Evolutionary conservation across 2,888 invertebrate genomes (phyloP), one percentile per base, ranked within the genome.

Genomic region (Agrochola litura): DNA sequence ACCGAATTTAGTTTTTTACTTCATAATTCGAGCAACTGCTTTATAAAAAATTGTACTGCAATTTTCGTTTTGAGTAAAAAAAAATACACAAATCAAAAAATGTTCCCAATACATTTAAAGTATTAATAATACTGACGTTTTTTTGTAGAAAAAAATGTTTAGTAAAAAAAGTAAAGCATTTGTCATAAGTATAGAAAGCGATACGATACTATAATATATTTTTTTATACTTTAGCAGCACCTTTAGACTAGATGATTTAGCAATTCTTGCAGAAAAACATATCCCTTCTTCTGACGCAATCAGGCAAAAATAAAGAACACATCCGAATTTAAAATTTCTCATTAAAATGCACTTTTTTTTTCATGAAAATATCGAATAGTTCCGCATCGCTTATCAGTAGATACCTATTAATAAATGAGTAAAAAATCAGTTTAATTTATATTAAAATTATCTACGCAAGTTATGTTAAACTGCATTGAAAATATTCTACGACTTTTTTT

Each of bases 101-200:
- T 60, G 25, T 72, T 68, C 56, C 70, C 73, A 77, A 85, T 76
- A 83, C 65, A 87, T 83, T 86, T 83, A 81, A 87, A 82, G 65
- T 85, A 74, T 82, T 74, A 83, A 87, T 89, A 89, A 87, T 88
- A 83, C 85, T 89, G 81, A 85, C 70, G 73, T 58, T n/a, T 76
- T 52, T 73, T 73, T 67, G 43, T 79, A 60, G 73, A 67, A 77
- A 67, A 83, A 71, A 63, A 61, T 46, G 16, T 67, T 68, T 72
- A 65, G 37, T 77, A 54, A 72, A 73, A 77, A 77, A 76, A 73
- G 43, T 79, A 75, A 83, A 86, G 77, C 68, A 60, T 70, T 63
- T 75, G 14, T 60, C 19, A n/a, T n/a, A n/a, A n/a, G 43, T 79
- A 41, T 65, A n/a, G 1, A 41, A 73, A 77, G 81, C 81, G 76